A percentile compares a stretch with the other conserved stretches of the same genome.
Evolutionary conservation across 2,797 vertebrate species (phyloP).

Genomic region (Peromyscus nudipes): DNA sequence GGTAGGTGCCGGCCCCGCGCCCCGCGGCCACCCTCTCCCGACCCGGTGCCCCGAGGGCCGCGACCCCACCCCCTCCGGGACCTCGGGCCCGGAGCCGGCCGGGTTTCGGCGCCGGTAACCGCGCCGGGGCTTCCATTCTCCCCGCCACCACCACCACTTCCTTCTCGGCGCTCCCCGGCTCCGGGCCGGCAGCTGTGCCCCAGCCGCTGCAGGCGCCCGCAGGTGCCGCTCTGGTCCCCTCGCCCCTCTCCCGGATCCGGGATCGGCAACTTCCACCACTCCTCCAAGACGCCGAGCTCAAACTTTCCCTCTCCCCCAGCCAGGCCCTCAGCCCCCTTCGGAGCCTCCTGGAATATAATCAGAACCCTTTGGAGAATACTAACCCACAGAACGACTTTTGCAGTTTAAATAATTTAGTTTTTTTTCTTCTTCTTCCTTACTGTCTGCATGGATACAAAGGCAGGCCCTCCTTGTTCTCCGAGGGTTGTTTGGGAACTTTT

Average conservation of each 20-base stretch:
- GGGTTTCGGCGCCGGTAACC: conserved; percentile 23
- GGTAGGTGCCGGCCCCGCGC: neutral
- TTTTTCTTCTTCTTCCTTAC: neutral
- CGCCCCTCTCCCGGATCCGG: neutral
- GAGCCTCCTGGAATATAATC: neutral
- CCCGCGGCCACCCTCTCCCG: neutral
- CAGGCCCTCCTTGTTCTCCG: neutral
- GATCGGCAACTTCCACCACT: conserved; percentile 19
- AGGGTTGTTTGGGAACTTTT: conserved; percentile 52
- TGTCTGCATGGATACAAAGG: conserved; percentile 4
- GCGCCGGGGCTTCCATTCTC: conserved; percentile 3
- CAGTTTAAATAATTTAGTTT: conserved; percentile 13
- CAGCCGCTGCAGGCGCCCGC: neutral
- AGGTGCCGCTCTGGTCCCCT: neutral
- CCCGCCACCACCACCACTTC: neutral
- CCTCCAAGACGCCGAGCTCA: neutral
- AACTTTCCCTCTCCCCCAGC: conserved; percentile 54
- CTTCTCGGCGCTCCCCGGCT: neutral
- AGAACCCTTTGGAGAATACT: neutral
- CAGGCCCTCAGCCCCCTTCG: neutral
- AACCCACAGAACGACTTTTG: neutral
- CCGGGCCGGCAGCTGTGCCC: neutral
- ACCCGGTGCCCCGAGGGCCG: neutral
- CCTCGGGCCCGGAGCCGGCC: neutral
- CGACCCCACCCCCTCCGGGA: neutral